Conservation (phyloP, 1,140 invertebrate species). For the Kradibia gibbosae region DNA sequence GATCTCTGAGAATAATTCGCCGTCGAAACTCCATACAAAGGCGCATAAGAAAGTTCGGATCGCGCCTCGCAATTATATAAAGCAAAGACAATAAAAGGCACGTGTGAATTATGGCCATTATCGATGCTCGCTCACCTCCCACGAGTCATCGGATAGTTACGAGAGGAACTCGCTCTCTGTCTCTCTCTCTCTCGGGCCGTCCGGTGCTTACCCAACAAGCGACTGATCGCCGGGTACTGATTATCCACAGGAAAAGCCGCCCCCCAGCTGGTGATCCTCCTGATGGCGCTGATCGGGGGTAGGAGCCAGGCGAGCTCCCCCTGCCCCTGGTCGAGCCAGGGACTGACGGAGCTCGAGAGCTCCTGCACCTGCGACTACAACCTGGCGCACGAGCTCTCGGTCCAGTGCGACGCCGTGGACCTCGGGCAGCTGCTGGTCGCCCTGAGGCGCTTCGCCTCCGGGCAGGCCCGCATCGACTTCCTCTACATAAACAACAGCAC, state of each 20-base stretch:
- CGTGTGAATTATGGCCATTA: too few species aligned
- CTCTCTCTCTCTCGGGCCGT: too few species aligned
- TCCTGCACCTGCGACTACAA: slow-evolving; percentile 92
- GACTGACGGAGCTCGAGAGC: slow-evolving; percentile 79
- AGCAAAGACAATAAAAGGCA: too few species aligned
- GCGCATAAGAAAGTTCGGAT: too few species aligned
- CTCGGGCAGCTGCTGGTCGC: slow-evolving; percentile 81
- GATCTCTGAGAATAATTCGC: too few species aligned
- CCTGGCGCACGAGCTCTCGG: slow-evolving; percentile 84
- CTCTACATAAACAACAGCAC: slow-evolving; percentile 92
- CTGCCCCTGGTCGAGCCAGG: slow-evolving; percentile 82
- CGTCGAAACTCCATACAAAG: too few species aligned
- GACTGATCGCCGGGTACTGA: too few species aligned
- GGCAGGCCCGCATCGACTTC: slow-evolving; percentile 81
- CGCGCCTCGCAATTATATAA: too few species aligned
- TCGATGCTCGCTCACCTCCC: too few species aligned
- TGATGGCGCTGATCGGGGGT: slow-evolving; percentile 55
- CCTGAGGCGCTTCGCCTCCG: slow-evolving; percentile 79
- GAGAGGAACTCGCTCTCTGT: too few species aligned
- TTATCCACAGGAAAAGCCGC: slow-evolving; percentile 49
- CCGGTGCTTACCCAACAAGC: too few species aligned
- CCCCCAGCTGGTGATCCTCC: neutral
- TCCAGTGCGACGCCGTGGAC: slow-evolving; percentile 92
- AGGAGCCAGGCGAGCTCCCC: slow-evolving; percentile 72
- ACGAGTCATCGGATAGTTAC: too few species aligned